Evolutionary conservation across 2,113 vertebrate species (phyloP).

Genomic region (Pholis gunnellus): DNA sequence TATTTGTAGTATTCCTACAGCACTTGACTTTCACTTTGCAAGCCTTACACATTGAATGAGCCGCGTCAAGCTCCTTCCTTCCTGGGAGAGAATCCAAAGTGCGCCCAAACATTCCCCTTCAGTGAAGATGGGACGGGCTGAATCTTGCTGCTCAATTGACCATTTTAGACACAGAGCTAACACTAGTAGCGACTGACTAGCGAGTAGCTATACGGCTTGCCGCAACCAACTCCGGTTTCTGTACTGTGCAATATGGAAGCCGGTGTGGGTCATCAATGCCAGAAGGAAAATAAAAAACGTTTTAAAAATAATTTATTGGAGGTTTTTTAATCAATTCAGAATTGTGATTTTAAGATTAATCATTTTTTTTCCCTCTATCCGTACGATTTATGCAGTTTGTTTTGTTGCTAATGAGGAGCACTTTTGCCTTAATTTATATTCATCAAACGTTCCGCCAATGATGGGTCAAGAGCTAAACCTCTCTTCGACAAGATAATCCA

Average conservation of each 20-base stretch:
- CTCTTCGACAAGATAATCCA: not conserved
- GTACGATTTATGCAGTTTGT: not conserved
- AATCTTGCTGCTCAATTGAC: not conserved
- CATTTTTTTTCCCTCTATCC: not conserved
- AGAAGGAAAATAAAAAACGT: not conserved
- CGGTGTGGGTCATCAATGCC: not conserved
- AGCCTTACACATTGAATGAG: not conserved
- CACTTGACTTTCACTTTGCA: not conserved
- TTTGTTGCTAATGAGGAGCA: not conserved
- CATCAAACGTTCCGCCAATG: not conserved
- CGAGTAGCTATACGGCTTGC: not conserved
- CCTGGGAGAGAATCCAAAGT: not conserved
- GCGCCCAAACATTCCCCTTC: not conserved
- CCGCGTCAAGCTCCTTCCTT: not conserved
- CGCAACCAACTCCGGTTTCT: not conserved
- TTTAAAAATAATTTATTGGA: too few species aligned
- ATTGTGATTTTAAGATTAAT: too few species aligned
- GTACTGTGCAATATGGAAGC: too few species aligned
- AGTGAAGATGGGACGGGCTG: not conserved
- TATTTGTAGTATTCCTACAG: not conserved
- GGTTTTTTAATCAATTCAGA: too few species aligned
- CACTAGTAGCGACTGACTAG: not conserved
- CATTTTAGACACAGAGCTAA: not conserved
- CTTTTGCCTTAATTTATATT: not conserved
- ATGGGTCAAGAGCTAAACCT: not conserved